Evolutionary conservation across 2,888 invertebrate genomes (phyloP), one percentile per base, ranked within the genome.

Genomic region (Agriotes lineatus): DNA sequence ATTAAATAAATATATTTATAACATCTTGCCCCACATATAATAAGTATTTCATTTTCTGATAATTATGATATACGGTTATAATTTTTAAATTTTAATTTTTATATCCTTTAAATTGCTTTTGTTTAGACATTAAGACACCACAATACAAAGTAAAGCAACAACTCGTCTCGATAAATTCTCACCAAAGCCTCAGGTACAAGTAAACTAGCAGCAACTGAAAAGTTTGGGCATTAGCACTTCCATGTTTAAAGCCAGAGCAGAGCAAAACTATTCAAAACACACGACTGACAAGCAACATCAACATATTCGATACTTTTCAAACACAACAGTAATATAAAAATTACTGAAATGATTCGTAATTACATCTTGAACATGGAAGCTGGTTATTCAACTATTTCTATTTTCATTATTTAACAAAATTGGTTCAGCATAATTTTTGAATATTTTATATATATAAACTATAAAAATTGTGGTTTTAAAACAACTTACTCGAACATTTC

Each of bases 1-100:
- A 45, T 62, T 67, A 67, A 56, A 67, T 57, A 67, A 57, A 67
- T 67, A 62, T 67, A 61, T 67, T 67, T 66, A 66, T 66, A 66
- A 66, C 65, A 66, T 66, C 65, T 58, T 66, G 44, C 65, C 59
- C 39, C 67, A 67, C 57, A 67, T 63, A 63, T 39, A 57, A 50
- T 48, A 65, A 65, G 65, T 65, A 59, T 50, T 64, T 33, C 52
- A 50, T 50, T 59, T 50, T 59, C 33, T 65, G 65, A 65, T 59
- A 64, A 16, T 37, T 18, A 64, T 42, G 19, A 42, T 30, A 39
- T 35, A 60, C 45, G n/a, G 22, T 48, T 48, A 30, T 48, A 25
- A 30, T n/a, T 30, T 58, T 39, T 2, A 12, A n/a, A 25, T 44
- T 14, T 20, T 22, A 20, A n/a, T n/a, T 58, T 42, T 30, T 30